Conservation (phyloP, 2,113 vertebrate genomes). For the Mustela nigripes region DNA sequence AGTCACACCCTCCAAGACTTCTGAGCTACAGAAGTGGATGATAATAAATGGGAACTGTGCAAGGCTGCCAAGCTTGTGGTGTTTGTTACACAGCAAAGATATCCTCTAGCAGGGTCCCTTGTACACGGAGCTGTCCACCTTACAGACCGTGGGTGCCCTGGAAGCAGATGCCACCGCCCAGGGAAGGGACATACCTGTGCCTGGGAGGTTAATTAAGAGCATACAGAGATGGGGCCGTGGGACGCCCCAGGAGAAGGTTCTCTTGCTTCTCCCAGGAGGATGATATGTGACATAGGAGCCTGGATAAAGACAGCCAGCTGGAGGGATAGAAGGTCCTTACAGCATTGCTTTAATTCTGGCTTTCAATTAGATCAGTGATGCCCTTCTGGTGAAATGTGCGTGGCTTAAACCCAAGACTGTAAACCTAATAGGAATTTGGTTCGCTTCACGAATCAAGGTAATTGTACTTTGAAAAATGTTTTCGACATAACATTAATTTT, state of each 20-base stretch:
- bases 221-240: neutral
- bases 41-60: too few species aligned
- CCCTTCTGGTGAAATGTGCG: neutral
- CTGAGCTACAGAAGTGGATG: accelerated
- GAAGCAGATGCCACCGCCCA: neutral
- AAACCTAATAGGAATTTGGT: slow-evolving; percentile 65
- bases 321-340: neutral
- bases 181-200: neutral
- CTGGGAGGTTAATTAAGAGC: neutral
- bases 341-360: neutral
- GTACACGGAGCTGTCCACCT: neutral
- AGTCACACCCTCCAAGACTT: neutral
- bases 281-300: neutral
- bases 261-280: neutral
- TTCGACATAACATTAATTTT: slow-evolving; percentile 75
- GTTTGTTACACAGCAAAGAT: neutral
- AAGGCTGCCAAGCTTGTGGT: neutral
- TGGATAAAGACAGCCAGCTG: neutral
- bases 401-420: slow-evolving; percentile 55
- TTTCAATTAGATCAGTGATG: neutral
- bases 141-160: accelerated
- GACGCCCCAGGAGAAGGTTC: neutral
- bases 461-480: slow-evolving; percentile 75
- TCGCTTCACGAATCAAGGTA: slow-evolving; percentile 72
- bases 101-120: neutral